A percentile compares a stretch with the other conserved stretches of the same genome.
Conservation (phyloP, 2,888 invertebrate genomes). For the Nemotelus pantherinus region DNA sequence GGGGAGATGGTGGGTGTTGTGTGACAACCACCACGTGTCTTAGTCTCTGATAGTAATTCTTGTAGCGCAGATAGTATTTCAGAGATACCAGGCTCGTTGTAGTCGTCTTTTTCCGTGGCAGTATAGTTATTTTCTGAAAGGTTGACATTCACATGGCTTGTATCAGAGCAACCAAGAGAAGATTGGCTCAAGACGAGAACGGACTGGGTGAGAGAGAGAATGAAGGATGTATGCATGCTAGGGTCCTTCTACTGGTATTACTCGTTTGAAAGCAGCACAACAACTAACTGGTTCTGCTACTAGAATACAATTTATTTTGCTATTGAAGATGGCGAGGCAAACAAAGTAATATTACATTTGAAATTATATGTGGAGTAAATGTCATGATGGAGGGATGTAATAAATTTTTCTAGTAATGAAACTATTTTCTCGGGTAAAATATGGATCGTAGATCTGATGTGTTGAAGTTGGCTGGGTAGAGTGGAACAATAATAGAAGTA, state of each 20-base stretch:
- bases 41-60: not conserved
- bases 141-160: conserved; percentile 14
- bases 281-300: not conserved
- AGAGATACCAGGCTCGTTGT: conserved; percentile 22
- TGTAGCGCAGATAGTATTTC: conserved; percentile 17
- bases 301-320: conserved; percentile 46
- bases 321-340: conserved; percentile 47
- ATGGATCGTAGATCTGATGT: not conserved
- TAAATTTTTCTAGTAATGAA: conserved; percentile 40
- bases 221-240: no score
- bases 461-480: not conserved
- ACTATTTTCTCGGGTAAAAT: conserved; percentile 26
- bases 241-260: no score
- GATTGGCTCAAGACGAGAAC: not conserved
- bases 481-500: no score
- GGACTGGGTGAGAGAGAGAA: no score
- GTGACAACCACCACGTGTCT: not conserved
- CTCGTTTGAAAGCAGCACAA: not conserved
- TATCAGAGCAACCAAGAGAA: not conserved
- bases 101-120: conserved; percentile 19
- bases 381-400: conserved; percentile 24
- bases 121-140: conserved; percentile 38
- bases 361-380: conserved; percentile 29
- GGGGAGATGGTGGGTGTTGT: not conserved
- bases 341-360: conserved; percentile 47